A percentile compares a stretch with the other conserved stretches of the same genome.
phyloP scores from a whole-genome alignment of 2,113 vertebrate species.

The Oryzias curvinotus region DNA sequence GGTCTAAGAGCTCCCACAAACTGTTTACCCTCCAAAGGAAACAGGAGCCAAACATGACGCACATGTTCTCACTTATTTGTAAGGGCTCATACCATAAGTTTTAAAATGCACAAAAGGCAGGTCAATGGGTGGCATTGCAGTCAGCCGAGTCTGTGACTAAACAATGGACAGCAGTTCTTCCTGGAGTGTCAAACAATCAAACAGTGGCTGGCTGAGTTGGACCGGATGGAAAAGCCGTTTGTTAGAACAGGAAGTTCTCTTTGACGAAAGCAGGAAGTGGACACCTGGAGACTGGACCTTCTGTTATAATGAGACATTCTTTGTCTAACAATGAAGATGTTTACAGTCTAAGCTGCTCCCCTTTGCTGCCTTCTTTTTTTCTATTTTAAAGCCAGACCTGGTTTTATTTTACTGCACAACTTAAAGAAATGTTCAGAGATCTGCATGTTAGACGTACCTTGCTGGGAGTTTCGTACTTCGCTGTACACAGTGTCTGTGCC shows the following conservation, averaged over 20 bases:
- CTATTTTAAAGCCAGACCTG: conserved; percentile 2
- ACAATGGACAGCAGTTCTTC: conserved; percentile 49
- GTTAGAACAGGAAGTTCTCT: conserved; percentile 70
- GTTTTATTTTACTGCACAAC: conserved; percentile 12
- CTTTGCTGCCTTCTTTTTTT: conserved; percentile 51
- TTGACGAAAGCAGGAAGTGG: conserved; percentile 67
- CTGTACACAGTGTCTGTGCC: conserved; percentile 50
- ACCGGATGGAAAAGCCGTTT: conserved; percentile 51
- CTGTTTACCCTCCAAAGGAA: conserved; percentile 19
- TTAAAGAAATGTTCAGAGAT: neutral
- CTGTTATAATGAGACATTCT: conserved; percentile 59
- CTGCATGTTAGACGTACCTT: conserved; percentile 53
- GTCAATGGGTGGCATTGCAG: conserved; percentile 25
- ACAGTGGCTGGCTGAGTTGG: conserved; percentile 15
- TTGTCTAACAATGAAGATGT: conserved; percentile 65
- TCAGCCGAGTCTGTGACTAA: conserved; percentile 32
- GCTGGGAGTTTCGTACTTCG: conserved; percentile 54
- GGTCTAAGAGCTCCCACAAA: conserved; percentile 12
- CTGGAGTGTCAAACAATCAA: conserved; percentile 60
- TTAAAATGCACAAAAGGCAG: neutral
- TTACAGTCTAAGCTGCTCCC: conserved; percentile 38
- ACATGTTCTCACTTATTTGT: conserved; percentile 1
- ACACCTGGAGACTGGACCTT: conserved; percentile 58
- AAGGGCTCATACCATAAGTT: neutral
- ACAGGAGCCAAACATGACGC: conserved; percentile 17